Evolutionary conservation across 2,888 invertebrate genomes (phyloP).

Genomic region (Drosophila robusta): DNA sequence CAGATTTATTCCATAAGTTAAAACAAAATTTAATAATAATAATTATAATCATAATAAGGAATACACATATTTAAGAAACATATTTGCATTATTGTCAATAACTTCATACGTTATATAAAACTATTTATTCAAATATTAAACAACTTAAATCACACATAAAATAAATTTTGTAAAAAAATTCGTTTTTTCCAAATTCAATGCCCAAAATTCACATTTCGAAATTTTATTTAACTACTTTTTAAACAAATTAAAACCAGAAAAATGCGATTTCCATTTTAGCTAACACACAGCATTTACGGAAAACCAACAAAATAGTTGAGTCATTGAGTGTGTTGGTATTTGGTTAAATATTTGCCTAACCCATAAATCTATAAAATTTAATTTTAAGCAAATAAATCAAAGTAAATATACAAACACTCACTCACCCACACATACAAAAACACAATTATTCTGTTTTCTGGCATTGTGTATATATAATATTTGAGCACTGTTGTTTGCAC

Average conservation of each 20-base stretch:
- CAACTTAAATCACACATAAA: no score
- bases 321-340: conserved; percentile 5
- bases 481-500: conserved; percentile 30
- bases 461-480: conserved; percentile 12
- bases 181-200: background rate
- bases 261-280: background rate
- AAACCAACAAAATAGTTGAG: conserved; percentile 8
- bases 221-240: background rate
- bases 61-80: no score
- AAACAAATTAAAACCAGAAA: background rate
- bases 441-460: conserved; percentile 9
- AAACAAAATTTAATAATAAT: no score
- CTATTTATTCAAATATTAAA: no score
- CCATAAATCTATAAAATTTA: conserved; percentile 54
- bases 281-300: background rate
- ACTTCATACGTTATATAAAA: no score
- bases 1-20: no score
- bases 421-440: conserved; percentile 3
- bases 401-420: conserved; percentile 30
- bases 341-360: conserved; percentile 46
- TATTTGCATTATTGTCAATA: no score
- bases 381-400: conserved; percentile 68
- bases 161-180: background rate
- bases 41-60: no score
- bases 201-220: background rate